Conservation (phyloP, 1,140 invertebrate species). For the Bathynomus jamesi region DNA sequence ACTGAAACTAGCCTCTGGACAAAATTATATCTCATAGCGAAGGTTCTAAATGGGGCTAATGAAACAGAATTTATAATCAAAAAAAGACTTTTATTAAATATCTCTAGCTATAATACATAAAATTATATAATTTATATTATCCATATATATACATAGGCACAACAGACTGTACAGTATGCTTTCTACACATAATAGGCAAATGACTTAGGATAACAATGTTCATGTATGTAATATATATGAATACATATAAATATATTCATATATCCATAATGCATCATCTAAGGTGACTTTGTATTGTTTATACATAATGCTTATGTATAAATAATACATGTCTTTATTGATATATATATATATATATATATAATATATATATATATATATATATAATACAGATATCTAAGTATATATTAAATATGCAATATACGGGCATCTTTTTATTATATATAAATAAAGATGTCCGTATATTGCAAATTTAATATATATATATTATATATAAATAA, state of each 20-base stretch:
- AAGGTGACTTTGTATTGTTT: not conserved
- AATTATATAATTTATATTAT: constrained; percentile 1
- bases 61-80: not conserved
- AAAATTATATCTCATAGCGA: not conserved
- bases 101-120: not conserved
- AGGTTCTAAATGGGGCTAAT: not conserved
- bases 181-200: not conserved
- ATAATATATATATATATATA: not conserved
- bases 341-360: not conserved
- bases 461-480: not conserved
- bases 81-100: not conserved
- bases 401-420: not conserved
- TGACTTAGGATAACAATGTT: not conserved
- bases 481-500: not conserved
- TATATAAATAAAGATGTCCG: constrained; percentile 3
- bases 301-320: not conserved
- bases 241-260: not conserved
- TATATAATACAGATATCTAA: not conserved
- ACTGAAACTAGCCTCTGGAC: too few species aligned
- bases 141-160: constrained; percentile 1
- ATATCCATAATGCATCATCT: not conserved
- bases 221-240: not conserved
- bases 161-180: constrained; percentile 1
- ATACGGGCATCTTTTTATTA: not conserved
- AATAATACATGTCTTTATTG: not conserved